These are phyloP conservation scores for Mellivora capensis DNA, from an alignment of 2,113 vertebrate genomes.

Conservation along the genomic window DNA sequence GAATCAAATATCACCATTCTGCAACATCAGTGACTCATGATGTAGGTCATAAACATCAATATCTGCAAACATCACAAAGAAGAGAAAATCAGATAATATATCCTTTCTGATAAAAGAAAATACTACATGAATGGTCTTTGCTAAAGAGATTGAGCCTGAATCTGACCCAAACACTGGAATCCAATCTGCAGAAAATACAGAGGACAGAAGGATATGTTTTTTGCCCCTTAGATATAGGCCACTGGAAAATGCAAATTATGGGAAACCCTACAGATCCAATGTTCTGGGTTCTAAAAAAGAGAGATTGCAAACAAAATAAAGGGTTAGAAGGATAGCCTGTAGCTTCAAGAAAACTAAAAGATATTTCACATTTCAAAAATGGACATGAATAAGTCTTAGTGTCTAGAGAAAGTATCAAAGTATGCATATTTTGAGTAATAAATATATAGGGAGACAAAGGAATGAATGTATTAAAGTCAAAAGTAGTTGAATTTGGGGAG, in stretches of 20 bases:
- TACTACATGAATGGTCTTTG: neutral
- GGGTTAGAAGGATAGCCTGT: rapidly evolving
- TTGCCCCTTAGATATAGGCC: neutral
- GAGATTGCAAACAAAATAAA: neutral
- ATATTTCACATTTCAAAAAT: neutral
- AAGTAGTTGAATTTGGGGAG: neutral
- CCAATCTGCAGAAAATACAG: neutral
- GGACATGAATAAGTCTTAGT: neutral
- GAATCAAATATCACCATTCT: neutral
- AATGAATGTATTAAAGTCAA: neutral
- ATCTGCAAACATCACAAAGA: neutral
- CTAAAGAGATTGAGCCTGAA: neutral
- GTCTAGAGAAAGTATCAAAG: neutral
- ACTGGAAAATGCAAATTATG: neutral
- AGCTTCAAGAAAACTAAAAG: neutral
- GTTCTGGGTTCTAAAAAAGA: rapidly evolving
- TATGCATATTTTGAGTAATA: neutral
- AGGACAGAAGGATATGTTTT: neutral
- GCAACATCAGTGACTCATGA: neutral
- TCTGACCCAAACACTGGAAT: neutral
- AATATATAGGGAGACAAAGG: neutral
- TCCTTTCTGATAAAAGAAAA: neutral
- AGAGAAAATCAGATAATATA: neutral
- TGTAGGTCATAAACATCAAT: neutral
- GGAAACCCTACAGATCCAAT: neutral